phyloP scores from a whole-genome alignment of 2,797 vertebrate genomes.

The Sciurus carolinensis region DNA sequence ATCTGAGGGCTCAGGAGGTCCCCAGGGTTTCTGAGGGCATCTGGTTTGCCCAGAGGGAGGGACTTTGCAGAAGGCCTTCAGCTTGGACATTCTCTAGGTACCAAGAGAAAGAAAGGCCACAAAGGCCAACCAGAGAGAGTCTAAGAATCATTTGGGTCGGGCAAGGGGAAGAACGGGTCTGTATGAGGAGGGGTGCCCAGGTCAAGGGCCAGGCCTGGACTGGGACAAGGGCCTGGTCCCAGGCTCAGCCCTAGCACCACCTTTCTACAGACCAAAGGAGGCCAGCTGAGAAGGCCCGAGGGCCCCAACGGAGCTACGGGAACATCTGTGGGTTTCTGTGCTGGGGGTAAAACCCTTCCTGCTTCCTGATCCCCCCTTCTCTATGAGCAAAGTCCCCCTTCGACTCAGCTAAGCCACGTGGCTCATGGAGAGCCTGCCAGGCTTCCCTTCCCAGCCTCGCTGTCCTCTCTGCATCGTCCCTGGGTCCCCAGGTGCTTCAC shows the following conservation, averaged over 20 bases:
- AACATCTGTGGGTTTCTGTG: neutral
- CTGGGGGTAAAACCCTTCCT: rapidly evolving
- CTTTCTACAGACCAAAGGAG: neutral
- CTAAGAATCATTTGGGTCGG: neutral
- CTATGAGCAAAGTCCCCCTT: too few species aligned
- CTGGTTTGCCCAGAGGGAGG: neutral
- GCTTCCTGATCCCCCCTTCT: too few species aligned
- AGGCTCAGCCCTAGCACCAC: rapidly evolving
- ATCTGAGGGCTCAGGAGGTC: neutral
- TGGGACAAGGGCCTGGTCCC: rapidly evolving
- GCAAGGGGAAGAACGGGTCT: neutral
- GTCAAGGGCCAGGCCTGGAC: neutral
- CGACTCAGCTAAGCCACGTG: neutral
- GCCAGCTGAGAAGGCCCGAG: rapidly evolving
- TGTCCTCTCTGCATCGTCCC: rapidly evolving
- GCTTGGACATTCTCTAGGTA: too few species aligned
- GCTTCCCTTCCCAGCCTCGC: neutral
- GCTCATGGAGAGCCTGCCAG: neutral
- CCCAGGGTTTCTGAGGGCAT: neutral
- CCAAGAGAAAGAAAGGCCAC: neutral
- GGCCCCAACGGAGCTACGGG: rapidly evolving
- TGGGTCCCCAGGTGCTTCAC: slow-evolving; percentile 49
- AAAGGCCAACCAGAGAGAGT: neutral
- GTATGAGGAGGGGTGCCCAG: rapidly evolving
- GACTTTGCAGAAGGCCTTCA: rapidly evolving